Evolutionary conservation across 2,888 invertebrate species (phyloP), one percentile per base, ranked within the genome.

Genomic region (Boloria euphrosyne): DNA sequence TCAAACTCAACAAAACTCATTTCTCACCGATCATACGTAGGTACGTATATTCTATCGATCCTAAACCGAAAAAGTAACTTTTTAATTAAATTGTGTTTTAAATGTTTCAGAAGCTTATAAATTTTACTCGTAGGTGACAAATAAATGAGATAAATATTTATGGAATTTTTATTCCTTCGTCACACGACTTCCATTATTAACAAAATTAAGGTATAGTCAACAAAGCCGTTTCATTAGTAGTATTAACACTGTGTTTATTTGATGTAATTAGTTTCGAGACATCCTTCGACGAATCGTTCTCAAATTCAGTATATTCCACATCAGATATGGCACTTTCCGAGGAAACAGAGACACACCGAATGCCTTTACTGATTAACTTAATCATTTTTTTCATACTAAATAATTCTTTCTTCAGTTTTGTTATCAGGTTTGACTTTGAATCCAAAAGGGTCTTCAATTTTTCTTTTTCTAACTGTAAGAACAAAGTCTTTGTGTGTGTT

Each of bases 391-490:
- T 89, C 75, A 88, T 78, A 57, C 67, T 80, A 1, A 69, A 57
- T 61, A 90, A 69, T 73, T 90, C 90, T 54, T 81, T 87, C 70
- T 81, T 84, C 17, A 89, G 73, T 75, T 80, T 87, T 16, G 69
- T 72, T 2, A 86, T 69, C 55, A 86, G 70, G 72, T 80, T 84
- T 13, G 80, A 75, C 77, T 87, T 89, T 1, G 82, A 84, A 5
- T 81, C 79, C n/a, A 90, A 71, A 14, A 84, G 63, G 17, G 80
- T 75, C 66, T 77, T 83, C 18, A 90, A 72, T 75, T 89, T 91
- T 68, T 88, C 86, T 59, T 89, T 90, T 62, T 91, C 90, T 50
- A 91, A 71, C 69, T 82, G 83, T 62, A 89, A 69, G 10, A 71
- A 66, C 57, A 87, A 62, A 73, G 80, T 84, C 51, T 78, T 80